These are phyloP conservation scores for Propithecus coquereli DNA, from an alignment of 2,113 vertebrate species.

Conservation along the genomic window DNA sequence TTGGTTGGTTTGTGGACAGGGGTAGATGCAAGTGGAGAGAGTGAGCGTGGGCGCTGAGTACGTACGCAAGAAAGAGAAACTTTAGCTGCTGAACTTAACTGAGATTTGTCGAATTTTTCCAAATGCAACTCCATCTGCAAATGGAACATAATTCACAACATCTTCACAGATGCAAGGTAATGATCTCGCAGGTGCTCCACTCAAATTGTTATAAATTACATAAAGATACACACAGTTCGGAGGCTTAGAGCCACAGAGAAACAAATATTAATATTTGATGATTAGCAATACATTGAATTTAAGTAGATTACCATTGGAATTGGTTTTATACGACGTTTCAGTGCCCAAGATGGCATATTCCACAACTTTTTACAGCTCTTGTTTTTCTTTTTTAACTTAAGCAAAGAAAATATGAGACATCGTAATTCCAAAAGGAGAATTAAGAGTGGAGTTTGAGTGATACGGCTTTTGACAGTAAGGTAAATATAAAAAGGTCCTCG, in stretches of 20 bases:
- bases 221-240: background rate
- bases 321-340: background rate
- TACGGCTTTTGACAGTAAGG: background rate
- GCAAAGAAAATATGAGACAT: constrained; percentile 16
- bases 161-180: background rate
- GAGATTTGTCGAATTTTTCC: background rate
- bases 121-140: background rate
- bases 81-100: background rate
- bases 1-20: background rate
- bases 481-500: background rate
- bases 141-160: background rate
- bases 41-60: background rate
- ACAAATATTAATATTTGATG: background rate
- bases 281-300: background rate
- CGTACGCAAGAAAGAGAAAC: background rate
- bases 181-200: background rate
- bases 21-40: background rate
- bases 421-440: constrained; percentile 24
- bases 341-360: background rate
- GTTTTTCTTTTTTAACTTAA: background rate
- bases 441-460: background rate
- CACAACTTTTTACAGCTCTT: background rate
- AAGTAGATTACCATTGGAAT: background rate
- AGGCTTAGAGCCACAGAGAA: background rate
- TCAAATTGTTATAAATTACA: background rate